Percentiles rank a stretch among this genome's conserved stretches.
Evolutionary conservation across 2,888 invertebrate species (phyloP).

Genomic region (Amphipyra tragopoginis): DNA sequence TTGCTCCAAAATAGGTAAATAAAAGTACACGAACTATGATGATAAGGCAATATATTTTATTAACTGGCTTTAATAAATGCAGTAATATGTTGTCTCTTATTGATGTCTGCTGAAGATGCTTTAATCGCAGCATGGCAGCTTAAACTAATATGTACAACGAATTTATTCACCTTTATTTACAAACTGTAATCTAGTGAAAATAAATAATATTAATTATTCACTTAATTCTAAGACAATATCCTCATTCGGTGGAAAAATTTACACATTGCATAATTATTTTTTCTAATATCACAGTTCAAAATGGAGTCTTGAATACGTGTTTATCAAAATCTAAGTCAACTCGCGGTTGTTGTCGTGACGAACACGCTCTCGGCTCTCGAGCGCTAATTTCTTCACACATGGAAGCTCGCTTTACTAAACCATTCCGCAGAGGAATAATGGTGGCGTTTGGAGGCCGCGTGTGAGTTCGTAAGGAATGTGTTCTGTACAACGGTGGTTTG

Average conservation of each 20-base stretch:
- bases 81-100: conserved; percentile 67
- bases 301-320: conserved; percentile 83
- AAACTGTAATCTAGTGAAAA: conserved; percentile 73
- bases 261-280: conserved; percentile 59
- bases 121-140: conserved; percentile 55
- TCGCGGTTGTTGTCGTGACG: conserved; percentile 58
- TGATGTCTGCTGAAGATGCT: conserved; percentile 54
- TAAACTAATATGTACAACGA: conserved; percentile 80
- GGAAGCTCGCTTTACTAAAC: conserved; percentile 79
- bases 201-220: conserved; percentile 81
- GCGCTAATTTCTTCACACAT: conserved; percentile 72
- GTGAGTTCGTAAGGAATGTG: conserved; percentile 77
- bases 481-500: conserved; percentile 74
- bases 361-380: conserved; percentile 58
- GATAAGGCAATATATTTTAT: conserved; percentile 67
- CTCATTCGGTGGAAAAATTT: conserved; percentile 80
- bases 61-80: conserved; percentile 79
- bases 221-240: conserved; percentile 58
- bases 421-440: conserved; percentile 80
- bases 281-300: conserved; percentile 87
- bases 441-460: conserved; percentile 83
- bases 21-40: conserved; percentile 32
- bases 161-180: conserved; percentile 75
- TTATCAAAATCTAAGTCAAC: conserved; percentile 69
- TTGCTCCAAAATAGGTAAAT: conserved; percentile 1